Conservation (phyloP, 2,113 vertebrate genomes). For the Prionailurus bengalensis region DNA sequence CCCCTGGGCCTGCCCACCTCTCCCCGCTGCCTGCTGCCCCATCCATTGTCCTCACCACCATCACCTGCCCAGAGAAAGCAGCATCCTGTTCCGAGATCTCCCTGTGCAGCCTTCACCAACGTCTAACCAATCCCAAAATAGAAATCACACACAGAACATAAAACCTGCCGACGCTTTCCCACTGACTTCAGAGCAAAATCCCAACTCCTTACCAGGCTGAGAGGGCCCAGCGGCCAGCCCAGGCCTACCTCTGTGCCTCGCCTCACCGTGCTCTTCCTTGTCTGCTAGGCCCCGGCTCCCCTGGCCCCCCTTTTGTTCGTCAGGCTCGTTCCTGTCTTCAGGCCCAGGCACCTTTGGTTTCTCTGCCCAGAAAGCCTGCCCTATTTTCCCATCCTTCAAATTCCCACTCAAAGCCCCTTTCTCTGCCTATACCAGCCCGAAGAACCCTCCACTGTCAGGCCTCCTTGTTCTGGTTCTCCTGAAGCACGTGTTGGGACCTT, state of each 20-base stretch:
- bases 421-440: fast-evolving
- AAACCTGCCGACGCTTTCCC: background rate
- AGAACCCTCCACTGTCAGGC: fast-evolving
- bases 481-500: fast-evolving
- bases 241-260: fast-evolving
- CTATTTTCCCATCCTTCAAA: background rate
- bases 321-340: background rate
- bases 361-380: background rate
- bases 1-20: background rate
- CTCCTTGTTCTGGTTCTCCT: background rate
- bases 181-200: background rate
- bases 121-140: fast-evolving
- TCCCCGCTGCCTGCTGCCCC: fast-evolving
- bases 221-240: background rate
- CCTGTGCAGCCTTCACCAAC: fast-evolving
- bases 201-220: fast-evolving
- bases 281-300: fast-evolving
- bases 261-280: fast-evolving
- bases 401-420: fast-evolving
- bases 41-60: fast-evolving
- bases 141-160: fast-evolving
- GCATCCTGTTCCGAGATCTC: fast-evolving
- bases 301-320: fast-evolving
- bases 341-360: background rate
- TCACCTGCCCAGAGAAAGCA: fast-evolving